phyloP scores from a whole-genome alignment of 2,888 invertebrate genomes.

The Trichopoda pennipes region DNA sequence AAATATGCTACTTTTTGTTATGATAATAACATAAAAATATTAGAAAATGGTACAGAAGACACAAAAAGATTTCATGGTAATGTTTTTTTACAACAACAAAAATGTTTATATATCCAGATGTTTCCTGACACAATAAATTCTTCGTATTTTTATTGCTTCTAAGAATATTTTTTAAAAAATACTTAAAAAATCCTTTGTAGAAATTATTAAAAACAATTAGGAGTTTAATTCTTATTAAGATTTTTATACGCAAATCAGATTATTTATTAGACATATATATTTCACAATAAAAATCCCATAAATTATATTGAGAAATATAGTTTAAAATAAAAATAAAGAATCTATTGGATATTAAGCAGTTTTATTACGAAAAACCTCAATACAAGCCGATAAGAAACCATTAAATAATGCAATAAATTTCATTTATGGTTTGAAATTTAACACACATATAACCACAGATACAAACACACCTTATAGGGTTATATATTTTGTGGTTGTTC shows the following conservation, averaged over 20 bases:
- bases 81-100: background rate
- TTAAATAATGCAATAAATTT: constrained; percentile 61
- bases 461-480: background rate
- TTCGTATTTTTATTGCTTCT: background rate
- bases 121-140: background rate
- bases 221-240: background rate
- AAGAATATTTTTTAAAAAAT: constrained; percentile 35
- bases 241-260: background rate
- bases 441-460: constrained; percentile 30
- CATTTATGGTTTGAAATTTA: constrained; percentile 63
- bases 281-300: constrained; percentile 57
- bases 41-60: background rate
- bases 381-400: constrained; percentile 47
- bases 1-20: constrained; percentile 70
- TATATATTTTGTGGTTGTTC: too few relatives aligned
- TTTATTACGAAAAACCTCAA: constrained; percentile 15
- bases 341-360: constrained; percentile 20
- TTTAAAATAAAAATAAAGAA: constrained; percentile 25
- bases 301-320: constrained; percentile 48
- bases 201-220: constrained; percentile 38
- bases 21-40: constrained; percentile 27
- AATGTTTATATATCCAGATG: too few relatives aligned
- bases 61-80: background rate
- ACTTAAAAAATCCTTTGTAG: background rate
- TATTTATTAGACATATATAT: constrained; percentile 30